These are phyloP conservation scores for Drosophila bifasciata DNA, from an alignment of 1,140 invertebrate genomes.

Conservation along the genomic window DNA sequence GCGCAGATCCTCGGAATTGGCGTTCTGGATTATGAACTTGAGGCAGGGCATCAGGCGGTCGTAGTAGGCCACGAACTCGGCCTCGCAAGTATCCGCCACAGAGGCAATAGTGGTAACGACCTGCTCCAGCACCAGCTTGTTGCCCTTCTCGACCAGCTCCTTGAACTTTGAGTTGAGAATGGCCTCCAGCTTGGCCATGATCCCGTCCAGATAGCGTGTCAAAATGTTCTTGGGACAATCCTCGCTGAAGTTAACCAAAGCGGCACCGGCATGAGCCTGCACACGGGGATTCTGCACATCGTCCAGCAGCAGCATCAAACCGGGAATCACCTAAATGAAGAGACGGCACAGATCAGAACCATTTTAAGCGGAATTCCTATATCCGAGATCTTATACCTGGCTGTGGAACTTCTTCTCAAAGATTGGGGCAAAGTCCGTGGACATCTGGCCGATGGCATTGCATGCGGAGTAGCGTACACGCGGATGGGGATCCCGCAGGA, in stretches of 20 bases:
- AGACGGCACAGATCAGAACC: neutral
- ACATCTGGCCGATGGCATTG: conserved; percentile 99
- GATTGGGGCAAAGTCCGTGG: conserved; percentile 97
- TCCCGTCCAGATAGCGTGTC: conserved; percentile 93
- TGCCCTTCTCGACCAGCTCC: conserved; percentile 96
- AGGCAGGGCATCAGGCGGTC: conserved; percentile 97
- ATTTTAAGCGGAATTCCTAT: neutral
- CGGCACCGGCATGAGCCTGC: conserved; percentile 96
- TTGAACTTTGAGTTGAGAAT: conserved; percentile 97
- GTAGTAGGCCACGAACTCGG: conserved; percentile 92
- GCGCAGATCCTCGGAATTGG: conserved; percentile 93
- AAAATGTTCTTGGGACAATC: conserved; percentile 98
- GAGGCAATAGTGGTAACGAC: conserved; percentile 98
- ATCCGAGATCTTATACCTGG: conserved; percentile 84
- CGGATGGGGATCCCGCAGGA: conserved; percentile 90
- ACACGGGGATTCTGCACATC: conserved; percentile 96
- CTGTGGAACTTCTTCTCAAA: conserved; percentile 99
- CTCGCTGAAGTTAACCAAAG: conserved; percentile 99
- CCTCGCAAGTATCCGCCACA: conserved; percentile 99
- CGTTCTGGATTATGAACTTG: conserved; percentile 98
- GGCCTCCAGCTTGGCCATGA: conserved; percentile 95
- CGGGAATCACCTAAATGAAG: conserved; percentile 90
- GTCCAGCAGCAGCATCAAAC: conserved; percentile 94
- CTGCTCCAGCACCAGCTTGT: conserved; percentile 98
- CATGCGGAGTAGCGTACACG: conserved; percentile 94